Evolutionary conservation across 2,113 vertebrate genomes (phyloP).

Genomic region (Corythaixoides concolor): DNA sequence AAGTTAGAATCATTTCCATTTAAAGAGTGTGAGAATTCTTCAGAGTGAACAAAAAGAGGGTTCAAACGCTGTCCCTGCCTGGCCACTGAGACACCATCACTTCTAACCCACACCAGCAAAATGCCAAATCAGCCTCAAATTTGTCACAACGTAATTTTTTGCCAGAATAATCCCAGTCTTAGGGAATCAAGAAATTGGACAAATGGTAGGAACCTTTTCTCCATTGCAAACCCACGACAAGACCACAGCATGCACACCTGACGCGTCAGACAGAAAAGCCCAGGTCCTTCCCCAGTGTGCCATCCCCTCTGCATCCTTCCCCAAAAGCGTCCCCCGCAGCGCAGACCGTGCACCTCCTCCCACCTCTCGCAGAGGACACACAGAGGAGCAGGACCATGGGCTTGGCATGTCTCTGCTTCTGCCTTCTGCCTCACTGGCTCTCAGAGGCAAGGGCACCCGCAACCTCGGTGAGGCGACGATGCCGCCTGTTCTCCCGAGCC

Average conservation of each 20-base stretch:
- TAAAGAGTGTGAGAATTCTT: not conserved
- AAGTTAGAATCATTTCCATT: not conserved
- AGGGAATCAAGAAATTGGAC: not conserved
- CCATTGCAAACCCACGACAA: not conserved
- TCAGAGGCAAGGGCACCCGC: not conserved
- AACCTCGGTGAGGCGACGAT: not conserved
- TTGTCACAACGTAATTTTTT: not conserved
- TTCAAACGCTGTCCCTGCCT: not conserved
- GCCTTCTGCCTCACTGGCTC: not conserved
- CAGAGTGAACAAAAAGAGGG: not conserved
- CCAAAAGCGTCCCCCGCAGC: rapidly evolving
- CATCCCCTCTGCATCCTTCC: not conserved
- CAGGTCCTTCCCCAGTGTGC: not conserved
- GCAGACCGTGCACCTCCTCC: not conserved
- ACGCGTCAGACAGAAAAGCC: not conserved
- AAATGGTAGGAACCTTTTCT: not conserved
- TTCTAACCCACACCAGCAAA: not conserved
- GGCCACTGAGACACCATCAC: not conserved
- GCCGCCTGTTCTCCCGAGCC: not conserved
- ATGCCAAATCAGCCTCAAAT: not conserved
- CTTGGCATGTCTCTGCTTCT: not conserved
- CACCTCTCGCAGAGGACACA: not conserved
- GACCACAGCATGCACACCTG: not conserved
- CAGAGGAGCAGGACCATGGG: not conserved
- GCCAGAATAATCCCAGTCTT: not conserved